phyloP scores from a whole-genome alignment of 2,888 invertebrate species.

The Caenorhabditis uteleia region DNA sequence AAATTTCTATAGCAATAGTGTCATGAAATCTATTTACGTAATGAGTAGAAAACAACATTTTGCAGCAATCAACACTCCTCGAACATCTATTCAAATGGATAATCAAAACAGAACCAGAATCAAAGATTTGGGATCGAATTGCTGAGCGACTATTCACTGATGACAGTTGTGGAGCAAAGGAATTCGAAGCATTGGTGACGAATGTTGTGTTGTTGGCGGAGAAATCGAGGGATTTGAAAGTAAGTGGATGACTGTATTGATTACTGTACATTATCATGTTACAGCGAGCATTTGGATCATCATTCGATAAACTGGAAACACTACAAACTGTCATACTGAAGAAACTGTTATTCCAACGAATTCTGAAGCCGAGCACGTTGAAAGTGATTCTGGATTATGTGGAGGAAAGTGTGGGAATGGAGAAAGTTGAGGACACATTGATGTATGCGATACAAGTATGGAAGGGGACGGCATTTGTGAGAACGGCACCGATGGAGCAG shows the following conservation, averaged over 20 bases:
- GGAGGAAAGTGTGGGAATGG: neutral
- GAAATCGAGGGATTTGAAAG: neutral
- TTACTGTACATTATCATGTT: neutral
- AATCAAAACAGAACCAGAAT: neutral
- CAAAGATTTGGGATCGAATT: constrained; percentile 23
- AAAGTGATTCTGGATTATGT: constrained; percentile 1
- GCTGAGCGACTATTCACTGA: constrained; percentile 30
- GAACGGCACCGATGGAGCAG: neutral
- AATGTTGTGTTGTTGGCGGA: constrained; percentile 3
- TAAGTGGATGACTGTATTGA: neutral
- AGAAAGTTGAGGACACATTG: neutral
- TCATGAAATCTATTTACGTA: too few species aligned
- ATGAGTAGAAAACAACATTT: too few species aligned
- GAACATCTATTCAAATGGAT: constrained; percentile 6
- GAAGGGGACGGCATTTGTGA: neutral
- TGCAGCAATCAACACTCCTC: constrained; percentile 3
- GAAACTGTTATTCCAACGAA: constrained; percentile 2
- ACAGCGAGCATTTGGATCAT: neutral
- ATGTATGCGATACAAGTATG: neutral
- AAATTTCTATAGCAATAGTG: too few species aligned
- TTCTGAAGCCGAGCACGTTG: neutral
- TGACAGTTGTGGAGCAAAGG: constrained; percentile 16
- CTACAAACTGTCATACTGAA: neutral
- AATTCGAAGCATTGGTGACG: constrained; percentile 15
- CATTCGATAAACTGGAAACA: neutral